Conservation (phyloP, 2,888 invertebrate species). For the Sesamia inferens region DNA sequence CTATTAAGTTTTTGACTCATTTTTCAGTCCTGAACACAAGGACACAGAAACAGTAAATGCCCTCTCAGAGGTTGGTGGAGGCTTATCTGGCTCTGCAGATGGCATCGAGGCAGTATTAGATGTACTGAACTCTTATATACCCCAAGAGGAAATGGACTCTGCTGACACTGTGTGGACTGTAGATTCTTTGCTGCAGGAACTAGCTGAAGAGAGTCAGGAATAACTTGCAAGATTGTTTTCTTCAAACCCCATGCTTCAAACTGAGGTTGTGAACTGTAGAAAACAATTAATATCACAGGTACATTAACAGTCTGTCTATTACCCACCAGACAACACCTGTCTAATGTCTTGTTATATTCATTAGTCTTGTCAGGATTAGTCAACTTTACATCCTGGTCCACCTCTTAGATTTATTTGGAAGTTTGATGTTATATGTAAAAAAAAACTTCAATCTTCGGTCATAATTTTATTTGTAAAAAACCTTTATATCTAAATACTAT, state of each 20-base stretch:
- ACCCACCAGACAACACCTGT: no score
- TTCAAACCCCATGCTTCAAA: no score
- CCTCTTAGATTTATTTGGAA: no score
- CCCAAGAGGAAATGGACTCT: slow-evolving; percentile 79
- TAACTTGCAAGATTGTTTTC: background rate
- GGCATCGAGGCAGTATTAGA: slow-evolving; percentile 83
- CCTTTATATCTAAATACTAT: slow-evolving; percentile 44
- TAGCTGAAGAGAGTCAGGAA: slow-evolving; percentile 77
- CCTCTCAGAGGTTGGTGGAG: slow-evolving; percentile 82
- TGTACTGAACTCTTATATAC: slow-evolving; percentile 80
- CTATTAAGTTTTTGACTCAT: background rate
- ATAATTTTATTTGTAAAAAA: slow-evolving; percentile 63
- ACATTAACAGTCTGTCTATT: no score
- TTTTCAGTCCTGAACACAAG: slow-evolving; percentile 76
- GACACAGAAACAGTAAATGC: slow-evolving; percentile 83
- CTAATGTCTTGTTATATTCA: no score
- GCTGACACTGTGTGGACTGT: slow-evolving; percentile 86
- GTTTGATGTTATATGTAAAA: no score
- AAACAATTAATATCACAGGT: no score
- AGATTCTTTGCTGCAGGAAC: slow-evolving; percentile 81
- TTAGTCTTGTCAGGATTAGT: no score
- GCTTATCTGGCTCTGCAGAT: slow-evolving; percentile 77
- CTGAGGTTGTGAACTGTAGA: background rate
- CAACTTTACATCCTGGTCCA: no score
- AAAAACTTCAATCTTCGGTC: slow-evolving; percentile 9